Evolutionary conservation across 2,888 invertebrate genomes (phyloP).

Genomic region (Meteorus cinctellus): DNA sequence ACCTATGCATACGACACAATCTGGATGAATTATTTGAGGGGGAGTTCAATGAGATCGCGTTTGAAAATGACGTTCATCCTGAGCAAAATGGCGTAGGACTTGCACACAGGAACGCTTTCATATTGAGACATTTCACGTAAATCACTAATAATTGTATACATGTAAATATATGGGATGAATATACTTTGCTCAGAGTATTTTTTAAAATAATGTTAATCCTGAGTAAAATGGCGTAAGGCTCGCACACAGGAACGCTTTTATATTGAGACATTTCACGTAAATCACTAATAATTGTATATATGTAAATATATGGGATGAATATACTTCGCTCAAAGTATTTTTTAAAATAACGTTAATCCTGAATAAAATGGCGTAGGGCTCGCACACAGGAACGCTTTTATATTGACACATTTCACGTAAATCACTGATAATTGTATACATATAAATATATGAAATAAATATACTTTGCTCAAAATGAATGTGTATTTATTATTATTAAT

Average conservation of each 20-base stretch:
- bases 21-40: slow-evolving; percentile 27
- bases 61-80: slow-evolving; percentile 27
- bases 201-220: slow-evolving; percentile 25
- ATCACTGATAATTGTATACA: slow-evolving; percentile 27
- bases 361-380: slow-evolving; percentile 41
- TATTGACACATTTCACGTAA: slow-evolving; percentile 36
- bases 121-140: slow-evolving; percentile 37
- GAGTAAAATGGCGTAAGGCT: slow-evolving; percentile 41
- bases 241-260: slow-evolving; percentile 42
- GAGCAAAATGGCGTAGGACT: slow-evolving; percentile 42
- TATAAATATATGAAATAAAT: slow-evolving; percentile 17
- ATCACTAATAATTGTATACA: slow-evolving; percentile 27
- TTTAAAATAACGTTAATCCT: slow-evolving; percentile 25
- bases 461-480: slow-evolving; percentile 23
- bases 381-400: slow-evolving; percentile 42
- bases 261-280: slow-evolving; percentile 37
- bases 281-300: slow-evolving; percentile 28
- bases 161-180: slow-evolving; percentile 18
- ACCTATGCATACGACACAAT: slow-evolving; percentile 38
- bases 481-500: too few relatives aligned
- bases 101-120: slow-evolving; percentile 43
- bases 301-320: slow-evolving; percentile 18
- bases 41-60: slow-evolving; percentile 24
- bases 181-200: slow-evolving; percentile 22
- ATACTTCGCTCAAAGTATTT: slow-evolving; percentile 20